These are phyloP conservation scores for Willowsia nigromaculata DNA, from an alignment of 2,888 invertebrate genomes.

Conservation along the genomic window DNA sequence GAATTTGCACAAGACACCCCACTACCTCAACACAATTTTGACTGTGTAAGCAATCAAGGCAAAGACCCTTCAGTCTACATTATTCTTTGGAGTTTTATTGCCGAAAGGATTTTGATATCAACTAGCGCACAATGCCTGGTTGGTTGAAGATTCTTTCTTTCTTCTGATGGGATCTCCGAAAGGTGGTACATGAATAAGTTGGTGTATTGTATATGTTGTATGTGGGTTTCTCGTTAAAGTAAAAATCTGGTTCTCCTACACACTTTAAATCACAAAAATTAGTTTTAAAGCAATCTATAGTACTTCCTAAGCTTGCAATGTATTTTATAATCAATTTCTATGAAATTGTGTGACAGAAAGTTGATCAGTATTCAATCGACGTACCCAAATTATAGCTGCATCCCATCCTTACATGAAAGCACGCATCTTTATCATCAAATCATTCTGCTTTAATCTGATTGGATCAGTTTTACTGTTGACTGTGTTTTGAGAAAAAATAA, in stretches of 20 bases:
- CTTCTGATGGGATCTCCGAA: no score
- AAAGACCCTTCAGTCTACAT: constrained; percentile 2
- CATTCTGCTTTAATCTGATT: constrained; percentile 17
- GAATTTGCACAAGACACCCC: not conserved
- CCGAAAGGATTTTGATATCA: not conserved
- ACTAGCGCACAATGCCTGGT: not conserved
- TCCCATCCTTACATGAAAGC: not conserved
- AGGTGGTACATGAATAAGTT: no score
- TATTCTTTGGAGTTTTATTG: constrained; percentile 7
- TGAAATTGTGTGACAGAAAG: not conserved
- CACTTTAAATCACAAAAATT: not conserved
- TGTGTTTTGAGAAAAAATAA: not conserved
- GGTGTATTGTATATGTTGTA: no score
- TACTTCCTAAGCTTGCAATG: not conserved
- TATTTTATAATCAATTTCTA: not conserved
- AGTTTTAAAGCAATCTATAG: not conserved
- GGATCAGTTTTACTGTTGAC: not conserved
- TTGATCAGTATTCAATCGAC: not conserved
- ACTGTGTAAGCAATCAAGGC: not conserved
- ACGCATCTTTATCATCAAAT: not conserved
- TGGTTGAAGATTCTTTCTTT: no score
- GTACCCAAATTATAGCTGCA: no score
- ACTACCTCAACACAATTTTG: not conserved
- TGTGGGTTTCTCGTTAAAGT: not conserved
- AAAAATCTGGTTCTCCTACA: constrained; percentile 47